phyloP scores from a whole-genome alignment of 1,140 invertebrate species.

The Grapholita molesta region DNA sequence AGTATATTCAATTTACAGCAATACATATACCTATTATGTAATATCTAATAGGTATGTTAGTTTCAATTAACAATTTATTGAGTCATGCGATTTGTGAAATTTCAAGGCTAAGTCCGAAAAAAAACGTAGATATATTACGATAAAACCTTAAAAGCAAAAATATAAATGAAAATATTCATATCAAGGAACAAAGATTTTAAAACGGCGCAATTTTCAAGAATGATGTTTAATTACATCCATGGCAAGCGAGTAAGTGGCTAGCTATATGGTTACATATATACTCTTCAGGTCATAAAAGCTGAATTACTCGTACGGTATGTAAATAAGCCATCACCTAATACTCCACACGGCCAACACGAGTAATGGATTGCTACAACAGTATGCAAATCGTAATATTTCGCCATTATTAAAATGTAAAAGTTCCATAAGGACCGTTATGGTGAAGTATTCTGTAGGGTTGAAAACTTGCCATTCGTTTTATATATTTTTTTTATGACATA shows the following conservation, averaged over 20 bases:
- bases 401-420: conserved; percentile 34
- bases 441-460: conserved; percentile 27
- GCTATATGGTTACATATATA: not conserved
- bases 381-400: conserved; percentile 35
- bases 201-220: not conserved
- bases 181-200: too few species aligned
- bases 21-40: not conserved
- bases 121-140: too few species aligned
- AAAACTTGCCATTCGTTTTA: not conserved
- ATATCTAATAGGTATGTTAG: not conserved
- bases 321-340: conserved; percentile 27
- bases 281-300: conserved; percentile 18
- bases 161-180: too few species aligned
- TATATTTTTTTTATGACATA: too few species aligned
- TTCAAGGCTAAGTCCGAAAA: too few species aligned
- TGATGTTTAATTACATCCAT: not conserved
- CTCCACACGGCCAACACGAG: conserved; percentile 21
- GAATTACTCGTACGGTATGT: conserved; percentile 21
- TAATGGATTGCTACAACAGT: conserved; percentile 36
- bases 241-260: not conserved
- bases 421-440: conserved; percentile 26
- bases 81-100: too few species aligned
- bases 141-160: too few species aligned
- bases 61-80: too few species aligned
- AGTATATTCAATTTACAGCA: too few species aligned